Evolutionary conservation across 1,140 invertebrate genomes (phyloP).

Genomic region (Trichonephila inaurata): DNA sequence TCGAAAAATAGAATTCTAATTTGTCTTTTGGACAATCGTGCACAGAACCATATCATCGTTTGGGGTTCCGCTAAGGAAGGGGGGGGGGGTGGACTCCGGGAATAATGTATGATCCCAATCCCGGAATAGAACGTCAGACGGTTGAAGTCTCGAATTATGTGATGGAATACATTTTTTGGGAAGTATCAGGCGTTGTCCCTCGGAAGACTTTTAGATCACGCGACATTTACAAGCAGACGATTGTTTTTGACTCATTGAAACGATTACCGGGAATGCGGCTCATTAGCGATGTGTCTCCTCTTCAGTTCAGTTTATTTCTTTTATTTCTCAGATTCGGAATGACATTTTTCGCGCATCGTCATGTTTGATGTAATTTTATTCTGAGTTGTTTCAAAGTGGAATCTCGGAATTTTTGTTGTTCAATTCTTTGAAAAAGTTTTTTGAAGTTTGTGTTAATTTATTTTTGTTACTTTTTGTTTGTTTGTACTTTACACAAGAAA

Average conservation of each 20-base stretch:
- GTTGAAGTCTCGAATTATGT: background rate
- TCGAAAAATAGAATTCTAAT: conserved; percentile 26
- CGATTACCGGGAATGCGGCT: background rate
- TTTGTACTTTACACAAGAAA: too few species aligned
- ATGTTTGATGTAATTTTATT: background rate
- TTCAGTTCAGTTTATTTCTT: background rate
- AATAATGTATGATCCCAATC: conserved; percentile 15
- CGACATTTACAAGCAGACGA: conserved; percentile 19
- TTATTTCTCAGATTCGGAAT: background rate
- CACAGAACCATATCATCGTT: conserved; percentile 17
- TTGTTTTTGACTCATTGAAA: background rate
- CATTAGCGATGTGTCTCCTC: background rate
- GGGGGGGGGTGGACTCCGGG: background rate
- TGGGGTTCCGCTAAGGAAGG: background rate
- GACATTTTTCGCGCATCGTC: background rate
- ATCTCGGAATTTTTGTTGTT: too few species aligned
- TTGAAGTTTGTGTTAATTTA: too few species aligned
- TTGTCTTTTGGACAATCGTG: conserved; percentile 19
- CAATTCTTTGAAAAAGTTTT: too few species aligned
- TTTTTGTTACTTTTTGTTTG: too few species aligned
- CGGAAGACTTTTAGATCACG: background rate
- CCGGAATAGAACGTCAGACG: background rate
- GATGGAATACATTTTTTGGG: background rate
- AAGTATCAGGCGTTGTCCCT: conserved; percentile 12
- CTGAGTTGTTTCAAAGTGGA: too few species aligned